Evolutionary conservation across 2,797 vertebrate species (phyloP).

Genomic region (Acipenser transmontanus): DNA sequence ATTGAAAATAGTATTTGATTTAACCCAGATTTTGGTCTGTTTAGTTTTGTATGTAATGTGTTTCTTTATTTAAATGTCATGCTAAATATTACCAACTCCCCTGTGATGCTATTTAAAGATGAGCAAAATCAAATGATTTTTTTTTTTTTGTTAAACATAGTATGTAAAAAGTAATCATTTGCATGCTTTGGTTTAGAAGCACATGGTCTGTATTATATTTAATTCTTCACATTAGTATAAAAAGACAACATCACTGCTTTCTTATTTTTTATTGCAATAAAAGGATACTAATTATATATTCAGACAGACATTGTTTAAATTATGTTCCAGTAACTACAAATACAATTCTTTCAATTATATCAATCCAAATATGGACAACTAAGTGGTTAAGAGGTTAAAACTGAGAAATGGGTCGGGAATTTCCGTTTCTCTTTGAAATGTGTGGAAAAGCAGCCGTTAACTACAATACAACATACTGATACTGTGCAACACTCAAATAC

Average conservation of each 20-base stretch:
- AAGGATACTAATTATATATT: no score
- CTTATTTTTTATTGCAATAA: slow-evolving; percentile 71
- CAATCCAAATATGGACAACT: slow-evolving; percentile 49
- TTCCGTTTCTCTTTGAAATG: slow-evolving; percentile 42
- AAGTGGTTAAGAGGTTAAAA: slow-evolving; percentile 45
- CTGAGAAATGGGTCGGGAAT: slow-evolving; percentile 37
- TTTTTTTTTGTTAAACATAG: no score
- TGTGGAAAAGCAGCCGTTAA: slow-evolving; percentile 50
- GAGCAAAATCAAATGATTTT: no score
- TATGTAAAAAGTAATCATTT: no score
- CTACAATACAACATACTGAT: slow-evolving; percentile 53
- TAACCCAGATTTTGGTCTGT: no score
- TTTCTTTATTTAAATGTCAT: no score
- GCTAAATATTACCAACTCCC: no score
- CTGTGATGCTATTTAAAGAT: no score
- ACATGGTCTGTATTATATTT: no score
- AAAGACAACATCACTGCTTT: slow-evolving; percentile 37
- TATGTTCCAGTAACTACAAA: slow-evolving; percentile 61
- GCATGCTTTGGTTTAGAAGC: no score
- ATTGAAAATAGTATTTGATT: no score
- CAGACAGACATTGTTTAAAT: slow-evolving; percentile 66
- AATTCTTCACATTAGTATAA: not conserved
- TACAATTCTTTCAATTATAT: slow-evolving; percentile 50
- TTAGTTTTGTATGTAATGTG: no score
- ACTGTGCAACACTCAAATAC: slow-evolving; percentile 55